Base-by-base conservation (phyloP, 2,888 invertebrate genomes). In the Tenthredo mesomela region DNA sequence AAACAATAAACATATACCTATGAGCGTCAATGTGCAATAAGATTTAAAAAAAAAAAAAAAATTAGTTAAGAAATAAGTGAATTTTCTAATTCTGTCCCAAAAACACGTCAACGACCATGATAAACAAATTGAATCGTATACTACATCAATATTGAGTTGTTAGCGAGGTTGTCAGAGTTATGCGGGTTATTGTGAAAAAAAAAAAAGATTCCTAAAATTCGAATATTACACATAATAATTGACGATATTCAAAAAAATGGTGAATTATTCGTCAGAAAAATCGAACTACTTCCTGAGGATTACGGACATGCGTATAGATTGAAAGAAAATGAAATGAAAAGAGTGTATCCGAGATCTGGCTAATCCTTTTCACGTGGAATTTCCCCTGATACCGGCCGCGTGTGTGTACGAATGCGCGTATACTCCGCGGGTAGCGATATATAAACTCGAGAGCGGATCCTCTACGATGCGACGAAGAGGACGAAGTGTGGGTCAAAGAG, bases 401-500 rank as follows among this genome's bases (percentile, higher is more conserved):
- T 70, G 37, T 18, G 3, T 33, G 37, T 10, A 37, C 18, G 9
- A 18, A n/a, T n/a, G 37, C n/a, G n/a, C 33, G 9, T 21, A 10
- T 73, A 61, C 58, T 58, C 15, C 61, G 40, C 40, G 58, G 15
- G 61, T 40, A 25, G 40, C 40, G 80, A 80, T 37, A 67, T 10
- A 43, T 15, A 70, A 37, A 15, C 37, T 6, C 37, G 37, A 70
- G 70, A 50, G 54, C 77, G 77, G 77, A 77, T 77, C 54, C 77
- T 61, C 80, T 25, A 15, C 58, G 88, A 88, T 88, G 87, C 87
- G 67, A 82, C 89, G 87, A 88, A 90, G 58, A 85, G 90, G 88
- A 89, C 90, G 88, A 90, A 90, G 89, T 89, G 89, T 87, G 88
- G 89, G 88, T 89, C 89, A 89, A 89, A 89, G 84, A 89, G 91